A percentile compares a stretch with the other conserved stretches of the same genome.
phyloP scores from a whole-genome alignment of 2,797 vertebrate genomes.

The Lagodon rhomboides region DNA sequence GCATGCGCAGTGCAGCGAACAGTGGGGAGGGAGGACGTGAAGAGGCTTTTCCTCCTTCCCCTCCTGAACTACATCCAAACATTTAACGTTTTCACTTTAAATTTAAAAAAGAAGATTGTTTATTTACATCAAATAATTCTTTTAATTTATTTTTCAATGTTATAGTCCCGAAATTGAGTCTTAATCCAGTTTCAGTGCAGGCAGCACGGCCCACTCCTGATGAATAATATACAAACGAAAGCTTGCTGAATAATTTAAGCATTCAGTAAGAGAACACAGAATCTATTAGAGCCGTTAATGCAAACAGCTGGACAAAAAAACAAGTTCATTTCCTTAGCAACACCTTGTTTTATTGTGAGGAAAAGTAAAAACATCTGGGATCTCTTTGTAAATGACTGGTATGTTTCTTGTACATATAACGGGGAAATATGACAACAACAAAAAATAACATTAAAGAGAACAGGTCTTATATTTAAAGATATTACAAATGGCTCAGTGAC shows the following conservation, averaged over 20 bases:
- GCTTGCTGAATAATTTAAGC: conserved; percentile 67
- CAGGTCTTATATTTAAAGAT: neutral
- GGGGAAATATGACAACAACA: conserved; percentile 21
- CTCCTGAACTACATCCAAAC: conserved; percentile 14
- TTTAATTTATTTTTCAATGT: neutral
- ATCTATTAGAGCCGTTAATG: conserved; percentile 1
- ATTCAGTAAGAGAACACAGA: conserved; percentile 16
- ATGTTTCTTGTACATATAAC: conserved; percentile 30
- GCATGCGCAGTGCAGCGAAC: conserved; percentile 80
- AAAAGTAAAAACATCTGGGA: conserved; percentile 65
- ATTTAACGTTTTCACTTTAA: conserved; percentile 13
- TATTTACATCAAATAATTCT: neutral
- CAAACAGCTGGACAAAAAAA: conserved; percentile 34
- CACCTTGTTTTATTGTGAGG: conserved; percentile 68
- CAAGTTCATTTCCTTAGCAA: conserved; percentile 42
- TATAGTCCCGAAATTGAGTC: neutral
- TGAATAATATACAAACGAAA: conserved; percentile 69
- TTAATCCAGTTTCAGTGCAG: conserved; percentile 3
- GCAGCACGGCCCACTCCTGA: conserved; percentile 27
- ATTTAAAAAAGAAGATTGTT: neutral
- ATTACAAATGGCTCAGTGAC: conserved; percentile 15
- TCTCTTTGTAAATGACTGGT: conserved; percentile 14
- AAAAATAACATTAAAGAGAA: conserved; percentile 23
- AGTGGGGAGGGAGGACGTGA: conserved; percentile 24
- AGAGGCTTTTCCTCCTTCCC: conserved; percentile 15